Conservation (phyloP, 2,888 invertebrate genomes). For the Ypsolopha sequella region DNA sequence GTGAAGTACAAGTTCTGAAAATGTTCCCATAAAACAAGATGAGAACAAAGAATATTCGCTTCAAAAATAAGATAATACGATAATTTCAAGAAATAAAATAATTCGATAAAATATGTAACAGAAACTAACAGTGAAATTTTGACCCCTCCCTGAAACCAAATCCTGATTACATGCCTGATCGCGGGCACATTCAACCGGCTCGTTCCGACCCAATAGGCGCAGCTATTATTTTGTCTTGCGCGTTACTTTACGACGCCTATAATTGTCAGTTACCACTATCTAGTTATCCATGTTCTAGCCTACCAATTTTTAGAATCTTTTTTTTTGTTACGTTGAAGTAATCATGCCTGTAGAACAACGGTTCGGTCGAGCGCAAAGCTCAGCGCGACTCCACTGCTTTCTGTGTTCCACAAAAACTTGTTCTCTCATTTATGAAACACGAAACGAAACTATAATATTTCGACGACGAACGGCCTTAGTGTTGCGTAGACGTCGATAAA, state of each 20-base stretch:
- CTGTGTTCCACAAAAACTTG: conserved; percentile 49
- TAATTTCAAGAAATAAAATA: no score
- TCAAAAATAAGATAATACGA: no score
- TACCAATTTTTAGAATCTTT: neutral
- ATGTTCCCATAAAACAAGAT: no score
- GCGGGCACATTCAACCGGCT: conserved; percentile 10
- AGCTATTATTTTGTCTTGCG: conserved; percentile 40
- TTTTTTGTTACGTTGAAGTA: neutral
- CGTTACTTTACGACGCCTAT: conserved; percentile 17
- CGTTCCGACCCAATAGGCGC: conserved; percentile 48
- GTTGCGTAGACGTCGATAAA: conserved; percentile 56
- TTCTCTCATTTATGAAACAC: conserved; percentile 64
- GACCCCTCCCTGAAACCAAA: no score
- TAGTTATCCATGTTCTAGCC: conserved; percentile 9
- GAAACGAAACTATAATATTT: conserved; percentile 54
- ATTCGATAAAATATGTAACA: no score
- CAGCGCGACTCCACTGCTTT: conserved; percentile 36
- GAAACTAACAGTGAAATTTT: no score
- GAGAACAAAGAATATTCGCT: no score
- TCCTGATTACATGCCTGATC: neutral
- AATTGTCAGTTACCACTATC: conserved; percentile 15
- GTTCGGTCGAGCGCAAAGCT: neutral
- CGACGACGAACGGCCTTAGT: conserved; percentile 39
- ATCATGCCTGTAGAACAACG: neutral
- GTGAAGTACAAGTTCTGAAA: no score